Evolutionary conservation across 2,797 vertebrate species (phyloP).

Genomic region (Pipistrellus pipistrellus): DNA sequence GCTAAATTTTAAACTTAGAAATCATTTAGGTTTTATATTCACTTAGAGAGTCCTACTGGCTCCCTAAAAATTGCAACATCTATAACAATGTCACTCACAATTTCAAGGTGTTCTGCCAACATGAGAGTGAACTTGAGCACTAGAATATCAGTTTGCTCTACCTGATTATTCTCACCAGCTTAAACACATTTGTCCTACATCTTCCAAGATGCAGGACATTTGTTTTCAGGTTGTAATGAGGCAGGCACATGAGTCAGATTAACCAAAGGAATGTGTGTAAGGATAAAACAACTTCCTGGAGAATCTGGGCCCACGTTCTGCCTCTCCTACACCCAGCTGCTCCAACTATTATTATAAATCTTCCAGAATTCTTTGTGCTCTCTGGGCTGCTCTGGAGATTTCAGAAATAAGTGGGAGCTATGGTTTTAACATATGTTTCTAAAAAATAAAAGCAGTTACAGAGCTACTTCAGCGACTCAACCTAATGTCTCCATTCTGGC

Average conservation of each 20-base stretch:
- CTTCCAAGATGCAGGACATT: neutral
- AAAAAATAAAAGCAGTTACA: slow-evolving; percentile 21
- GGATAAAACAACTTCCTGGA: neutral
- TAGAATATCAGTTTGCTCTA: slow-evolving; percentile 25
- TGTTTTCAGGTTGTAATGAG: neutral
- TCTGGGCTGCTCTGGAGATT: slow-evolving; percentile 30
- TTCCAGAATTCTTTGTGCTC: neutral
- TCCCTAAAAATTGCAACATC: neutral
- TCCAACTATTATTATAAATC: neutral
- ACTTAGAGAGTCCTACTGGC: neutral
- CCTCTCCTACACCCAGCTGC: neutral
- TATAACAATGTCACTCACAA: slow-evolving; percentile 2
- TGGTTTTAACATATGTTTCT: neutral
- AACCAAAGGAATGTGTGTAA: neutral
- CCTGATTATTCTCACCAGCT: neutral
- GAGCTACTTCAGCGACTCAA: neutral
- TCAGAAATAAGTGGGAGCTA: slow-evolving; percentile 23
- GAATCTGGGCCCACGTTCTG: neutral
- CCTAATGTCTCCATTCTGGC: neutral
- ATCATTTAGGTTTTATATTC: slow-evolving; percentile 35
- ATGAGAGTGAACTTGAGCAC: neutral
- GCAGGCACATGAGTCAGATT: neutral
- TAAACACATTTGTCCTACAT: neutral
- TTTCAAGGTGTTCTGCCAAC: slow-evolving; percentile 33
- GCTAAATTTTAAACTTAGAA: slow-evolving; percentile 41